Base-by-base conservation (phyloP, 2,888 invertebrate genomes). In the Drosophila kambysellisi region DNA sequence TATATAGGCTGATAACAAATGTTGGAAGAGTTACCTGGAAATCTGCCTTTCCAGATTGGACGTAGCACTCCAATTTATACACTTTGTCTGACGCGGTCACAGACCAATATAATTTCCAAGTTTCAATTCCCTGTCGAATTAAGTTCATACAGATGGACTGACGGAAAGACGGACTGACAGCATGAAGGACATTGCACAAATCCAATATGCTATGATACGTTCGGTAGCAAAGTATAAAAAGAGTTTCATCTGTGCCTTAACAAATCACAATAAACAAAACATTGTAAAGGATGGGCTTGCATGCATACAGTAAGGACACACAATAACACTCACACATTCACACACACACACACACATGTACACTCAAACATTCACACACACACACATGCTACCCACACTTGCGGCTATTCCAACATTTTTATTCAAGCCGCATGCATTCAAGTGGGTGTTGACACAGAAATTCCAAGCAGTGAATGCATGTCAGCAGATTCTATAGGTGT, bases 401-500 rank as follows among this genome's bases (percentile, higher is more conserved):
- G 59, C 54, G 54, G 59, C 61, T 48, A 53, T 53, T 59, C 43
- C 41, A 48, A 41, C 33, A 37, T 33, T 35, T 35, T 46, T 61
- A 66, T 67, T 66, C 66, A 70, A 57, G 50, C 54, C 64, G 52
- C 67, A 70, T 79, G 70, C 82, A 87, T 83, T 84, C 73, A 84
- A 74, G 73, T 84, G 85, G 70, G 74, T 33, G 52, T 39, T 17
- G 59, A 67, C 69, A 75, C 81, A 81, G 70, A 85, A 85, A 75
- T 86, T 71, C 57, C 71, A 61, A 65, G 79, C 70, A n/a, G 17
- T 86, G 79, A 88, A 88, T 85, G 76, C 89, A 83, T 83, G 73
- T 76, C 76, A 74, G 79, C 53, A 59, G 54, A 57, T 74, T 79
- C 51, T 77, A 67, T 54, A 64, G 68, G 59, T 78, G 64, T 46